These are phyloP conservation scores for Tuberolachnus salignus DNA, from an alignment of 2,888 invertebrate genomes.

Conservation along the genomic window DNA sequence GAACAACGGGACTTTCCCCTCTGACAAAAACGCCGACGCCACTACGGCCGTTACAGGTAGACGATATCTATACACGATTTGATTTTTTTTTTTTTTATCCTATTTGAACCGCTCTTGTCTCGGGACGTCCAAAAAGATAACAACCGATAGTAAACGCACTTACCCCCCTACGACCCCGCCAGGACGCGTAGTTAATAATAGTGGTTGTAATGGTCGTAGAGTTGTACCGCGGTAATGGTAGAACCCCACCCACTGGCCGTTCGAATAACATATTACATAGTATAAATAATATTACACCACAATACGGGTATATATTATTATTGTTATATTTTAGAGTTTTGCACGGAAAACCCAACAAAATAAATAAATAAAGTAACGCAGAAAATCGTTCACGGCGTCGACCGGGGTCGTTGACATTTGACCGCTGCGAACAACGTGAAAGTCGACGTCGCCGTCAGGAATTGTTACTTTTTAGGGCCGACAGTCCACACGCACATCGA, in stretches of 20 bases:
- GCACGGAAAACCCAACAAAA: conserved; percentile 28
- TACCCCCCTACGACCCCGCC: too few relatives aligned
- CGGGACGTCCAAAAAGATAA: conserved; percentile 19
- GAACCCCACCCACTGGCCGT: too few relatives aligned
- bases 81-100: conserved; percentile 10
- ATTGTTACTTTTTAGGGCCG: not conserved
- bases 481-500: not conserved
- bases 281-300: too few relatives aligned
- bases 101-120: not conserved
- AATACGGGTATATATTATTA: too few relatives aligned
- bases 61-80: conserved; percentile 5
- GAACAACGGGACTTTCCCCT: conserved; percentile 52
- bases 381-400: conserved; percentile 35
- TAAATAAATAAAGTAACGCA: conserved; percentile 22
- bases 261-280: too few relatives aligned
- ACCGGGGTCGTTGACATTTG: conserved; percentile 49
- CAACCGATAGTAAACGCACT: conserved; percentile 27
- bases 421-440: conserved; percentile 39
- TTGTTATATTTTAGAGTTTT: too few relatives aligned
- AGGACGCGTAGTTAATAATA: too few relatives aligned
- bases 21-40: not conserved
- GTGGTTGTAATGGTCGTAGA: too few relatives aligned
- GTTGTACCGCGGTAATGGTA: too few relatives aligned
- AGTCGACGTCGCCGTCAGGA: conserved; percentile 16
- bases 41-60: conserved; percentile 31